These are phyloP conservation scores for Brassicogethes aeneus DNA, from an alignment of 2,888 invertebrate genomes.

Conservation along the genomic window DNA sequence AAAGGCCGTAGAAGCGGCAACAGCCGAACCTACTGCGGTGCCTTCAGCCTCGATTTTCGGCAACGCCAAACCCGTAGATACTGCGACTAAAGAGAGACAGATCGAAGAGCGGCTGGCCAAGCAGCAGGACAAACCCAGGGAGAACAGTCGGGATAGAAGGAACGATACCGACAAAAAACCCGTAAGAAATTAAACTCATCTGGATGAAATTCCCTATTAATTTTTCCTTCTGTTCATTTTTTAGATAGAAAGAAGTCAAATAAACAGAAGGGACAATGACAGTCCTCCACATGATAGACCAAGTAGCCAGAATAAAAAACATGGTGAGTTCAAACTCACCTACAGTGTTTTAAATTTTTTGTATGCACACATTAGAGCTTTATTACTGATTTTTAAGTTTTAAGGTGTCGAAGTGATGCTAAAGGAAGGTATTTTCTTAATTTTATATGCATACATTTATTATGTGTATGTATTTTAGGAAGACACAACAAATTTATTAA, in stretches of 20 bases:
- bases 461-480: no score
- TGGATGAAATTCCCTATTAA: slow-evolving; percentile 3
- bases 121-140: slow-evolving; percentile 34
- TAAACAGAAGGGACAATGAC: slow-evolving; percentile 5
- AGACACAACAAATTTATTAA: no score
- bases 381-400: not conserved
- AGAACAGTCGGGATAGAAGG: not conserved
- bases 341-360: not conserved
- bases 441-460: no score
- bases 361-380: not conserved
- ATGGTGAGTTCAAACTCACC: not conserved
- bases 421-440: no score
- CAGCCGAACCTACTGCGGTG: slow-evolving; percentile 42
- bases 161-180: slow-evolving; percentile 8
- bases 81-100: slow-evolving; percentile 79
- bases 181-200: slow-evolving; percentile 5
- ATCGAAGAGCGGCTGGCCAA: slow-evolving; percentile 81
- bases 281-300: not conserved
- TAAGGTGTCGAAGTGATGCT: not conserved
- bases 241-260: slow-evolving; percentile 19
- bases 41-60: slow-evolving; percentile 79
- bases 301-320: not conserved
- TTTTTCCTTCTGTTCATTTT: not conserved
- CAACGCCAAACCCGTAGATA: slow-evolving; percentile 92
- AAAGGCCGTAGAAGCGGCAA: slow-evolving; percentile 53